phyloP scores from a whole-genome alignment of 2,888 invertebrate genomes.

The Epicampocera succincta region DNA sequence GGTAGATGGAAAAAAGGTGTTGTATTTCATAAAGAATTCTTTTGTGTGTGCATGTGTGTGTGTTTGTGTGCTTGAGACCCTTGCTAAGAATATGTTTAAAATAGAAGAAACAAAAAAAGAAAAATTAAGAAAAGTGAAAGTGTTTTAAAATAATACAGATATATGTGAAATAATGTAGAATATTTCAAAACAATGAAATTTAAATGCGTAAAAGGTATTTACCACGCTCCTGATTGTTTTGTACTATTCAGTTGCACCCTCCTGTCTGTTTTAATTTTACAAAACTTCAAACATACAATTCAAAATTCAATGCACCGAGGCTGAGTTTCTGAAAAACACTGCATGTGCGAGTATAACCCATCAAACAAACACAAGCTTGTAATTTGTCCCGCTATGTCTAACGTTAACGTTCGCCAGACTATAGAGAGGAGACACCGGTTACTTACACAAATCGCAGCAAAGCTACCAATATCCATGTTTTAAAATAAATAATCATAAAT shows the following conservation, averaged over 20 bases:
- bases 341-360: too few species aligned
- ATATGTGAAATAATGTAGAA: constrained; percentile 15
- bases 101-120: not conserved
- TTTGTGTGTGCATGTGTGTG: not conserved
- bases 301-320: not conserved
- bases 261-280: constrained; percentile 40
- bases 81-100: constrained; percentile 41
- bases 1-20: constrained; percentile 53
- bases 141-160: constrained; percentile 54
- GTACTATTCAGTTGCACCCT: constrained; percentile 75
- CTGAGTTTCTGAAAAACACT: not conserved
- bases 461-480: too few species aligned
- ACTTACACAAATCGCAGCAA: too few species aligned
- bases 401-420: too few species aligned
- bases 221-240: constrained; percentile 79
- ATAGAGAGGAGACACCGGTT: too few species aligned
- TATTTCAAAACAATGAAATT: constrained; percentile 51
- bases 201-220: constrained; percentile 75
- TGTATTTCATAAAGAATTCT: constrained; percentile 47
- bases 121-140: constrained; percentile 58
- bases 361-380: too few species aligned
- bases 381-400: too few species aligned
- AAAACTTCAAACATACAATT: constrained; percentile 5
- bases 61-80: constrained; percentile 22
- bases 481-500: too few species aligned